A percentile compares a stretch with the other conserved stretches of the same genome.
Conservation (phyloP, 1,140 invertebrate genomes). For the Xylocopa sonorina region DNA sequence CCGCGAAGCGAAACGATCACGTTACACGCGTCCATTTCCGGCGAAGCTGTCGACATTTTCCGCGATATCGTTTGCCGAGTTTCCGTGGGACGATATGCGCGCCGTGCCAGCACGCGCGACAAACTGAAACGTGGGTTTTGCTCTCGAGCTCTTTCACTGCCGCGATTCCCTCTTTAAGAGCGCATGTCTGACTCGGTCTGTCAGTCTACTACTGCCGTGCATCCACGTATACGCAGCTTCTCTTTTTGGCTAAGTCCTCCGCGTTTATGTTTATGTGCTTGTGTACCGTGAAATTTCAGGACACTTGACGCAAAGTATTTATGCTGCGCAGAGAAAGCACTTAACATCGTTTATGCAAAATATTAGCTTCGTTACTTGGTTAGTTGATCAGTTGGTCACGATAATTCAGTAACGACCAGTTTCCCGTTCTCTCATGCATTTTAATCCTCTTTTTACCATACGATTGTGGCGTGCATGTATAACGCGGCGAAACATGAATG, state of each 20-base stretch:
- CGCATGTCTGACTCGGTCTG: constrained; percentile 74
- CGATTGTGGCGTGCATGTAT: not conserved
- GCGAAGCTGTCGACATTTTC: not conserved
- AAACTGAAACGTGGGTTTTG: constrained; percentile 73
- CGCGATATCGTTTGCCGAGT: constrained; percentile 3
- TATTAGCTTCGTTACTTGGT: not conserved
- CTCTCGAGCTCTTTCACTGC: constrained; percentile 62
- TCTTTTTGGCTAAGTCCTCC: not conserved
- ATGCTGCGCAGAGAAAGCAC: no score
- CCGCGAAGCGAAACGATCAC: constrained; percentile 3
- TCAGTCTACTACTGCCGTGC: constrained; percentile 52
- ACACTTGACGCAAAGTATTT: constrained; percentile 6
- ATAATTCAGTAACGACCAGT: not conserved
- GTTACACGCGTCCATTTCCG: not conserved
- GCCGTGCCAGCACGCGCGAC: constrained; percentile 69
- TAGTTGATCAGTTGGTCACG: not conserved
- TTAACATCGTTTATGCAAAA: not conserved
- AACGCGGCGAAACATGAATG: not conserved
- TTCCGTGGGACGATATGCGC: constrained; percentile 44
- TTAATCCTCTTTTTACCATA: not conserved
- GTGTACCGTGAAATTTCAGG: not conserved
- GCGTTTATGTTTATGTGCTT: no score
- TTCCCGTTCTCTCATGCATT: not conserved
- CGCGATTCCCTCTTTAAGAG: constrained; percentile 49
- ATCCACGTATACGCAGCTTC: not conserved